Percentiles rank a stretch among this genome's conserved stretches.
These are phyloP conservation scores for Adrianichthys oophorus DNA, from an alignment of 2,797 vertebrate species.

Conservation along the genomic window DNA sequence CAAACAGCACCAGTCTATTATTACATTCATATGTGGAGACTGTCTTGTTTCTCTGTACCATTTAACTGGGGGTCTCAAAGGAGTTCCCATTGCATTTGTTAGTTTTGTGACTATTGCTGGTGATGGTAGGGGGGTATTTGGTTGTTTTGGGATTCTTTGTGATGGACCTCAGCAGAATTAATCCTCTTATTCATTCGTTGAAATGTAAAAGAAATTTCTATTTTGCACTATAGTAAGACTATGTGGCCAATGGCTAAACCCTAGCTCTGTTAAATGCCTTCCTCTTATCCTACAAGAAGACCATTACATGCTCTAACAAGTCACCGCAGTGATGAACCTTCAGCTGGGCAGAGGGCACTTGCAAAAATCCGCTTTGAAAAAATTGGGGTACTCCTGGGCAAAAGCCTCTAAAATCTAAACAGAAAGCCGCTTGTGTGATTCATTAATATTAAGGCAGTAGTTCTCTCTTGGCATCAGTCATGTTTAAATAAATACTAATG, in stretches of 20 bases:
- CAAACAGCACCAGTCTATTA: no score
- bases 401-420: slow-evolving; percentile 19
- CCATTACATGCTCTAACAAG: no score
- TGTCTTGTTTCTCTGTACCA: no score
- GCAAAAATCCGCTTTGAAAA: slow-evolving; percentile 11
- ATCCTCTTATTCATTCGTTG: not conserved
- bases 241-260: slow-evolving; percentile 1
- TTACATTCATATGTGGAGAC: no score
- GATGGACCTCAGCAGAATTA: not conserved
- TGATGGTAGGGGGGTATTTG: no score
- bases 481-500: slow-evolving; percentile 38
- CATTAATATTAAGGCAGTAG: slow-evolving; percentile 31
- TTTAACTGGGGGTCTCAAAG: no score
- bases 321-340: no score
- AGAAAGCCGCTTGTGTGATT: slow-evolving; percentile 11
- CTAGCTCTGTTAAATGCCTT: slow-evolving; percentile 1
- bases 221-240: not conserved
- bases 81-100: no score
- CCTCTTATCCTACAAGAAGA: not conserved
- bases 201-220: not conserved
- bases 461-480: slow-evolving; percentile 33
- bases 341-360: no score
- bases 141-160: no score
- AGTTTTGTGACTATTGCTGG: no score
- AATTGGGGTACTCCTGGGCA: not conserved